Evolutionary conservation across 2,888 invertebrate genomes (phyloP).

Genomic region (Auanema freiburgensis): DNA sequence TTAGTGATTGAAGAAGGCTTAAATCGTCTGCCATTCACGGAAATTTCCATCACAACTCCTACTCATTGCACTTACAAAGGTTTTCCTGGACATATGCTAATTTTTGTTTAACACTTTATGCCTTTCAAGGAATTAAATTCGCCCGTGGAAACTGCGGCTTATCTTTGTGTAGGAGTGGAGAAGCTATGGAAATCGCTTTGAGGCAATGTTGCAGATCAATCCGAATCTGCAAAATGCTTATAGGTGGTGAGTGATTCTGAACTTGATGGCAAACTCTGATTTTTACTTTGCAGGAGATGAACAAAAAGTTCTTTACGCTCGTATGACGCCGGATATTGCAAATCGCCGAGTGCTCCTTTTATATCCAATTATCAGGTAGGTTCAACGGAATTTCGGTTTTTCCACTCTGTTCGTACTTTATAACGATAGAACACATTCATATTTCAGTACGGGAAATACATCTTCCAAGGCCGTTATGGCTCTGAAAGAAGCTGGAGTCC

Average conservation of each 20-base stretch:
- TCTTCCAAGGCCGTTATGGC: conserved; percentile 91
- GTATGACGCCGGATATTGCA: conserved; percentile 93
- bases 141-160: conserved; percentile 98
- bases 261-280: background rate
- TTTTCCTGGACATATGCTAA: background rate
- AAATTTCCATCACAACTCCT: conserved; percentile 87
- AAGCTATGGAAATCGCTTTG: conserved; percentile 84
- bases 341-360: conserved; percentile 85
- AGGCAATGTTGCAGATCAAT: conserved; percentile 97
- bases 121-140: conserved; percentile 79
- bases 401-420: conserved; percentile 4
- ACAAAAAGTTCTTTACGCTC: conserved; percentile 90
- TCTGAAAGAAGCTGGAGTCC: conserved; percentile 87
- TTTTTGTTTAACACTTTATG: background rate
- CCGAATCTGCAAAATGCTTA: conserved; percentile 94
- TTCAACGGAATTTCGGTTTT: background rate
- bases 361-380: conserved; percentile 87
- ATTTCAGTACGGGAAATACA: conserved; percentile 83
- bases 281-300: conserved; percentile 71
- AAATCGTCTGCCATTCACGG: conserved; percentile 90
- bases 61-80: conserved; percentile 70
- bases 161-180: conserved; percentile 82
- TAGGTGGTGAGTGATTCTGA: conserved; percentile 68
- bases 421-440: conserved; percentile 65
- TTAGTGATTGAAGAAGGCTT: conserved; percentile 95